Evolutionary conservation across 2,797 vertebrate species (phyloP), one percentile per base, ranked within the genome.

Genomic region (Triplophysa bombifrons): DNA sequence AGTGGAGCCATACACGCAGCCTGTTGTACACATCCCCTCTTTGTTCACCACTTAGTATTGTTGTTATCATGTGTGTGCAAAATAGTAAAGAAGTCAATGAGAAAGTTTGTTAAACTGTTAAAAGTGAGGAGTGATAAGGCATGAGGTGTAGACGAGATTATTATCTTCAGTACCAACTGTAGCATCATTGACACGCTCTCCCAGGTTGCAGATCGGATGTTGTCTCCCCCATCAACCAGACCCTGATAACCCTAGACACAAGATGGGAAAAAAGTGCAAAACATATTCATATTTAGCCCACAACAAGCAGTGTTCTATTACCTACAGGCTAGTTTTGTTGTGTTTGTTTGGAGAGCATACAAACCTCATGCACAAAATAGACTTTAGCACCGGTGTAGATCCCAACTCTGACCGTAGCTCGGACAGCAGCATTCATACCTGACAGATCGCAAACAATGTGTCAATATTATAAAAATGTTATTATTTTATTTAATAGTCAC

Each of bases 171-270:
- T 91, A 97, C 96, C 95, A 98, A 86, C 86, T 98, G 97, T 61
- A 98, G 91, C 95, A 97, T 98, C 96, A 97, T 97, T 9, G 96
- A 98, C 55, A 98, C 96, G 11, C 96, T 96, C 81, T 98, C 96
- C 96, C 96, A 98, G 0, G 95, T 95, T 72, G 97, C 97, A 74
- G 87, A 94, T 48, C 89, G 86, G 84, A 98, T 97, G 82, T 96
- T 67, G 41, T 96, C 94, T 6, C 95, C 96, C 4, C 96, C 96
- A 30, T 98, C 97, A 80, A 98, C 97, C 89, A 98, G 88, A 63
- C 96, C 96, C 87, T 98, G 97, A 89, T 98, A 98, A 82, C 97
- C 96, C 96, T 98, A 89, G n/a, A 82, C 76, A 84, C 14, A 30
- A 38, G 77, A 16, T 73, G 25, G 61, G 53, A 46, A 12, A 17